A percentile compares a stretch with the other conserved stretches of the same genome.
Conservation (phyloP, 2,797 vertebrate species). For the Rachycentron canadum region DNA sequence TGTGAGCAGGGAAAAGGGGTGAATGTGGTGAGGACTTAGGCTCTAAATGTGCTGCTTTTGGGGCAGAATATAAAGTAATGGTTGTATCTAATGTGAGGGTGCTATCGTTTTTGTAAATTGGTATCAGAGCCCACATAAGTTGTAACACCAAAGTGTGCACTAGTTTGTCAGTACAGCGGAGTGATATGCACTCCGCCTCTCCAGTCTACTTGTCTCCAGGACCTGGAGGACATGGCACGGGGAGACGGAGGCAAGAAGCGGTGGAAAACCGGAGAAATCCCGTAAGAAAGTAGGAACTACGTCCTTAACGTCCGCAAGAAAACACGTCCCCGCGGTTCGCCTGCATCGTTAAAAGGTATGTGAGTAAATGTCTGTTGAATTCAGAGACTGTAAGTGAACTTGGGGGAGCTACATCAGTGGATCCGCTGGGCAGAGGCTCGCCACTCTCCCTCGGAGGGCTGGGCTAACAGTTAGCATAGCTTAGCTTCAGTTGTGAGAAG, state of each 20-base stretch:
- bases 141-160: slow-evolving; percentile 40
- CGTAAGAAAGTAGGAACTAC: slow-evolving; percentile 52
- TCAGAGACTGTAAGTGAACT: slow-evolving; percentile 27
- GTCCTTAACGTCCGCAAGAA: background rate
- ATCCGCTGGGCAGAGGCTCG: slow-evolving; percentile 50
- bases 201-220: slow-evolving; percentile 80
- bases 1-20: background rate
- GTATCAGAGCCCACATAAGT: rapidly evolving
- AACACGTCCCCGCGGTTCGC: slow-evolving; percentile 12
- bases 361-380: slow-evolving; percentile 6
- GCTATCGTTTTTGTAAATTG: background rate
- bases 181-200: slow-evolving; percentile 80
- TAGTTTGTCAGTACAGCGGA: slow-evolving; percentile 80
- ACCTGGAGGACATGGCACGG: slow-evolving; percentile 78
- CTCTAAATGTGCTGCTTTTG: rapidly evolving
- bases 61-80: rapidly evolving
- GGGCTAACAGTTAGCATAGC: slow-evolving; percentile 65
- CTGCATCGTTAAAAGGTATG: slow-evolving; percentile 69
- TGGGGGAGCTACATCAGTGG: slow-evolving; percentile 56
- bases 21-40: no score
- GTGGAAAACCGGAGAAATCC: slow-evolving; percentile 48
- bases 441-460: slow-evolving; percentile 62
- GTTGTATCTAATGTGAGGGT: rapidly evolving
- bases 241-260: slow-evolving; percentile 66
- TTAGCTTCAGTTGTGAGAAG: slow-evolving; percentile 64